Conservation (phyloP, 2,888 invertebrate genomes). For the Scaptomyza reducta region DNA sequence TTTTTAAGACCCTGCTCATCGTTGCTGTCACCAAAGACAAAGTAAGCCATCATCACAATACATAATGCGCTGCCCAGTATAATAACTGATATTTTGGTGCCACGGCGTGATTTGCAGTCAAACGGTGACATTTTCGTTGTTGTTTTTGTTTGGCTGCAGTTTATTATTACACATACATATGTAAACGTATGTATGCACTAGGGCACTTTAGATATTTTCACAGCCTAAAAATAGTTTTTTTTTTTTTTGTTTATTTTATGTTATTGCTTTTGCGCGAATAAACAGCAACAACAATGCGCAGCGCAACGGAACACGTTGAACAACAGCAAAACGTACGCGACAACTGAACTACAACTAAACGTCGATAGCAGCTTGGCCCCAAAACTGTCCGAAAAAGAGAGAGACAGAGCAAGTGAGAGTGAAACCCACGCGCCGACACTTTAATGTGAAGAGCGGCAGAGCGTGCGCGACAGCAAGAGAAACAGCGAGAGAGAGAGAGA, state of each 20-base stretch:
- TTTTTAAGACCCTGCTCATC: conserved; percentile 82
- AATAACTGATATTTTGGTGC: conserved; percentile 83
- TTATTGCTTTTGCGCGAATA: conserved; percentile 33
- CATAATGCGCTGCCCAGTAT: conserved; percentile 81
- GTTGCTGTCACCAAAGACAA: conserved; percentile 83
- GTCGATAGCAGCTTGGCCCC: conserved; percentile 21
- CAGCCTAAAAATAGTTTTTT: conserved; percentile 76
- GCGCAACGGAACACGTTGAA: conserved; percentile 47
- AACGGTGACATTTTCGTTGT: conserved; percentile 64
- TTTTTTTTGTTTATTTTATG: conserved; percentile 69
- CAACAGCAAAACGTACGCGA: conserved; percentile 45
- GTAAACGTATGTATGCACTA: conserved; percentile 37
- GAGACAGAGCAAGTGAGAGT: conserved; percentile 5
- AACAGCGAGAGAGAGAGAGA: conserved; percentile 6
- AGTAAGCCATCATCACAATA: conserved; percentile 82
- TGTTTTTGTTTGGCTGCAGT: conserved; percentile 50
- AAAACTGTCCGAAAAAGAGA: conserved; percentile 2
- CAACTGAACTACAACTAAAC: conserved; percentile 54
- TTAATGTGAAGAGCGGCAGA: neutral
- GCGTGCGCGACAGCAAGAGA: conserved; percentile 12
- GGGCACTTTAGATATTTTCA: conserved; percentile 45
- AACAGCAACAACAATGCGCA: conserved; percentile 1
- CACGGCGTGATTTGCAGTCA: conserved; percentile 80
- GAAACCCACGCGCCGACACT: neutral
- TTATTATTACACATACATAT: conserved; percentile 42